Base-by-base conservation (phyloP, 2,888 invertebrate species). In the Drosophila prolongata region DNA sequence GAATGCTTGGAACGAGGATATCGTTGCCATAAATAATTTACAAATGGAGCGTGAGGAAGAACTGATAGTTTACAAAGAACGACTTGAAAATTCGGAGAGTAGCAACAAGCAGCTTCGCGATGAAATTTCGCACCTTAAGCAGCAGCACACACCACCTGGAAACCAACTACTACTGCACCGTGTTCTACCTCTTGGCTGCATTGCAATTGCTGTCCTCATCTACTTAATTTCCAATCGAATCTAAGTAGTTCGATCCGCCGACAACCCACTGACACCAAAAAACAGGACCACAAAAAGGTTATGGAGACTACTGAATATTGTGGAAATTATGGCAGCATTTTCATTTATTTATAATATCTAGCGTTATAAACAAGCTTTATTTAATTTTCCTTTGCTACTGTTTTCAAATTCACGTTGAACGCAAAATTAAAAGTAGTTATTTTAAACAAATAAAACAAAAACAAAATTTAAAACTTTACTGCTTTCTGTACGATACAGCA, bases 1-100 rank as follows among this genome's bases (percentile, higher is more conserved):
- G 6, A 57, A 73, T 5, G 43, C 49, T 9, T 82, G 81, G 81
- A 50, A 52, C 9, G 87, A 90, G 35, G 91, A 92, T 49, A 69
- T 89, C 24, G 80, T 75, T 58, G 79, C 88, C 56, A 86, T 92
- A 13, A 91, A 87, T 65, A 86, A 81, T 65, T 78, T 78, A 19
- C 81, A 86, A 30, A 74, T 91, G 42, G 86, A 91, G 76, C 87
- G 86, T 1, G 92, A 92, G 61, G 92, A 92, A 68, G 92, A 92
- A 64, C 72, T 92, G 6, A 90, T 92, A 49, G 80, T 90, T 40
- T 92, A 91, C 77, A 92, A 92, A 78, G 92, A 92, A 65, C 90
- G 90, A 50, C 84, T 91, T 70, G 91, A 91, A 42, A 70, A 87
- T 61, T 82, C 90, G 11, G 90, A 90, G 67, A 82, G 70, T 9